Conservation (phyloP, 2,888 invertebrate species). For the Cecidostiba fungosa region DNA sequence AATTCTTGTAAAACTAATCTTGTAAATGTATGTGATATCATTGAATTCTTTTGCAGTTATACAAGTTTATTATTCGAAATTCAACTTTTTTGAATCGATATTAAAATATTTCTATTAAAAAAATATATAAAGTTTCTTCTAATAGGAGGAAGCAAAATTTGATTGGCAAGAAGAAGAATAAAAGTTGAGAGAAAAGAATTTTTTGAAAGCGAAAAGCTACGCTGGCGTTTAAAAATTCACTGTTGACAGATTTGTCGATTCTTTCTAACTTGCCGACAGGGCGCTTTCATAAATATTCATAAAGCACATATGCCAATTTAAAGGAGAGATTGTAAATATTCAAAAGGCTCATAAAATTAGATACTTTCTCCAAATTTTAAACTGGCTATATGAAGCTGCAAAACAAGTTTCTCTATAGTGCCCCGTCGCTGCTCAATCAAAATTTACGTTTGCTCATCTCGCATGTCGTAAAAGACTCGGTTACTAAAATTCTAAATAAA, state of each 20-base stretch:
- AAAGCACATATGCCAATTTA: not conserved
- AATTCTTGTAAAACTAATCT: too few species aligned
- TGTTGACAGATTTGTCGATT: not conserved
- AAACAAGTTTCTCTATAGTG: not conserved
- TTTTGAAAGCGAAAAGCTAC: not conserved
- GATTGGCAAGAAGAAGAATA: not conserved
- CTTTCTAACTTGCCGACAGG: not conserved
- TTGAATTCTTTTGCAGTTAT: too few species aligned
- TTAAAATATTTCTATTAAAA: too few species aligned
- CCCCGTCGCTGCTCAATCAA: not conserved
- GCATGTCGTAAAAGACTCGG: too few species aligned
- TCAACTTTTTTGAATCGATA: too few species aligned
- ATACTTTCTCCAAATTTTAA: too few species aligned
- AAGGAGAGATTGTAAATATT: not conserved
- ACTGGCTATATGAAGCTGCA: not conserved
- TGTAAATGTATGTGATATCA: too few species aligned
- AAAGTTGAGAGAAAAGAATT: not conserved
- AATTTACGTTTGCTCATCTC: too few species aligned
- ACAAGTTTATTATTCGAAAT: too few species aligned
- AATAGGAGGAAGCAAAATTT: too few species aligned
- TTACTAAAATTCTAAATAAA: too few species aligned
- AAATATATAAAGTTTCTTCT: too few species aligned
- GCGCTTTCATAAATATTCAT: constrained; percentile 3
- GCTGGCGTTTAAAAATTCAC: not conserved
- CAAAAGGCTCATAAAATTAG: not conserved